Evolutionary conservation across 37 sponge, comb jelly and placozoan species (phyloP).

Genomic region (Halichondria panicea): DNA sequence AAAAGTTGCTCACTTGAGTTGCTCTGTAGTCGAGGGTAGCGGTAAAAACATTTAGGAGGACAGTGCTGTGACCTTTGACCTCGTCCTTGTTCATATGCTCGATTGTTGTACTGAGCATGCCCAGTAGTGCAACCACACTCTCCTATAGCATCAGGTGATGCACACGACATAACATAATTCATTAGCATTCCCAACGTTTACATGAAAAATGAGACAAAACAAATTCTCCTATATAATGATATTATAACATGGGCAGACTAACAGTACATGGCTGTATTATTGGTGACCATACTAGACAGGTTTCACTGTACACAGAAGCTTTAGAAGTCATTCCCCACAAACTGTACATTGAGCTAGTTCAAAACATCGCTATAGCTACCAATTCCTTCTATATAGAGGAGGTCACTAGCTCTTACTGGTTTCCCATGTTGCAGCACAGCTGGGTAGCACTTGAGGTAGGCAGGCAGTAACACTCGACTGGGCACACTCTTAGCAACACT

Average conservation of each 20-base stretch:
- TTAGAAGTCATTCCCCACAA: neutral
- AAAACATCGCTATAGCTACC: too few relatives aligned
- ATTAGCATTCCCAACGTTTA: too few relatives aligned
- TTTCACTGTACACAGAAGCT: neutral
- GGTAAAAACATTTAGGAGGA: slow-evolving; percentile 44
- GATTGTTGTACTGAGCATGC: slow-evolving; percentile 41
- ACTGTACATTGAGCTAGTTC: too few relatives aligned
- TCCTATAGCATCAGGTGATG: slow-evolving; percentile 17
- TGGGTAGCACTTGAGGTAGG: slow-evolving; percentile 16
- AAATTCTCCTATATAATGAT: too few relatives aligned
- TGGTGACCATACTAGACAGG: too few relatives aligned
- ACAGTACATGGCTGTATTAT: too few relatives aligned
- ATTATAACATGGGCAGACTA: too few relatives aligned
- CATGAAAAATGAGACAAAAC: too few relatives aligned
- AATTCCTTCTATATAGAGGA: too few relatives aligned
- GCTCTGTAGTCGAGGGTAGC: slow-evolving; percentile 58
- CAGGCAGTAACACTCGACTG: slow-evolving; percentile 56
- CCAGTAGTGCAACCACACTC: slow-evolving; percentile 42
- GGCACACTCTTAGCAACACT: slow-evolving; percentile 37
- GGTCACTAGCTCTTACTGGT: too few relatives aligned
- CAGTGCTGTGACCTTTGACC: slow-evolving; percentile 7
- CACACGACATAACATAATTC: neutral
- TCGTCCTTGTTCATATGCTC: slow-evolving; percentile 43
- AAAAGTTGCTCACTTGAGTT: too few relatives aligned
- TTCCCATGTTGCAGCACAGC: slow-evolving; percentile 13